phyloP scores from a whole-genome alignment of 2,113 vertebrate species.

The Felis catus region F.catus_Fca126_mat1.0 CM031419.1:216881001-216881500 shows the following conservation, averaged over 20 bases:
- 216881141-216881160: fast-evolving
- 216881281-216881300: fast-evolving
- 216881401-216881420: fast-evolving
- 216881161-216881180: neutral
- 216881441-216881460: constrained; percentile 19
- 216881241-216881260: neutral
- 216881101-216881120: fast-evolving
- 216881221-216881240: neutral
- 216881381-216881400: constrained; percentile 23
- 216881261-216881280: fast-evolving
- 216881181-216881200: neutral
- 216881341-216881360: neutral
- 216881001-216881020: neutral
- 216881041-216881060: neutral
- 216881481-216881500: neutral
- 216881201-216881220: fast-evolving
- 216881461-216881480: constrained; percentile 66
- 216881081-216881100: fast-evolving
- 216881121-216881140: fast-evolving
- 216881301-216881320: fast-evolving
- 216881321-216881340: neutral
- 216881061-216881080: no score
- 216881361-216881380: neutral
- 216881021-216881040: neutral
- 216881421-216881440: neutral